phyloP scores from a whole-genome alignment of 2,888 invertebrate species.

The Polietes domitor region DNA sequence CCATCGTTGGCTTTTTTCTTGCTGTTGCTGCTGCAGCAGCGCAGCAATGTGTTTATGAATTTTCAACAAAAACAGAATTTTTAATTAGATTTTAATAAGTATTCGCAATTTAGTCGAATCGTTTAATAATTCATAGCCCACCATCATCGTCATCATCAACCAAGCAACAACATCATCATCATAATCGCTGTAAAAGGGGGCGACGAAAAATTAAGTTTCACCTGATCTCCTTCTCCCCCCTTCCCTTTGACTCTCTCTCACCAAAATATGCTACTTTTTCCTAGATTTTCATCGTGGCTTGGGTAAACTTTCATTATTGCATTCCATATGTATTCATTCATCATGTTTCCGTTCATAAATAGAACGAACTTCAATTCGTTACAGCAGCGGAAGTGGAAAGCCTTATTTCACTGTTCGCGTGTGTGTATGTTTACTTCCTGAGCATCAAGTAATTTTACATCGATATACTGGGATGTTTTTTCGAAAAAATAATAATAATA shows the following conservation, averaged over 20 bases:
- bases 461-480: background rate
- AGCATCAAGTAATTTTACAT: background rate
- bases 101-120: slow-evolving; percentile 49
- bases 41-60: slow-evolving; percentile 15
- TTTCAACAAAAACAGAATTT: slow-evolving; percentile 58
- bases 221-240: too few relatives aligned
- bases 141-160: too few relatives aligned
- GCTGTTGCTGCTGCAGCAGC: background rate
- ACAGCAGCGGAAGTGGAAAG: background rate
- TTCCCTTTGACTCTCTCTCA: too few relatives aligned
- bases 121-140: slow-evolving; percentile 26
- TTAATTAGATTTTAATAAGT: slow-evolving; percentile 66
- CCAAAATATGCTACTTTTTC: slow-evolving; percentile 5
- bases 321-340: background rate
- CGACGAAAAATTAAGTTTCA: background rate
- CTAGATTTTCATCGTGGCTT: background rate
- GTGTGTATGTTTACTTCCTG: background rate
- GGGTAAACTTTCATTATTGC: background rate
- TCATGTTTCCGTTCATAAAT: background rate
- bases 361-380: background rate
- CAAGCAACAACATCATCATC: background rate
- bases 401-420: background rate
- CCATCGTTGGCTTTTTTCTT: background rate
- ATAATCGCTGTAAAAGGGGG: background rate
- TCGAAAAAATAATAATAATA: background rate